phyloP scores from a whole-genome alignment of 1,140 invertebrate genomes.

The Pantala flavescens region DNA sequence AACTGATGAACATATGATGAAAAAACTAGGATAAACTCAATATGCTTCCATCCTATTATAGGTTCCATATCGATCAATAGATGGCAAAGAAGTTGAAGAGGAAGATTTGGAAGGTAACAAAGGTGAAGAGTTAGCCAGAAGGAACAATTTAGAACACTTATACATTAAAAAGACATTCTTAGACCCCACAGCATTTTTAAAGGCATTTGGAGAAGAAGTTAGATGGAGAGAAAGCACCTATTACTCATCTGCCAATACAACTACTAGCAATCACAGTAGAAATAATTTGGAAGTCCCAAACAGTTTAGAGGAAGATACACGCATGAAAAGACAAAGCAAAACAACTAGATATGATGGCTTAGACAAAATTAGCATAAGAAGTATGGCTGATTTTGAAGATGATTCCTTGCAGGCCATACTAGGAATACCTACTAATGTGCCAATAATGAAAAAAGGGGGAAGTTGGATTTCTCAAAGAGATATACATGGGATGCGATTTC shows the following conservation, averaged over 20 bases:
- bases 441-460: not conserved
- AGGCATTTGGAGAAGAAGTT: not conserved
- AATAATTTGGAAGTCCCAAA: not conserved
- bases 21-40: too few relatives aligned
- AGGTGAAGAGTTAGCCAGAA: constrained; percentile 20
- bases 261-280: not conserved
- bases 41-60: constrained; percentile 25
- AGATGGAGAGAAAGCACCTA: not conserved
- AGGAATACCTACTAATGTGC: not conserved
- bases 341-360: not conserved
- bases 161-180: constrained; percentile 29
- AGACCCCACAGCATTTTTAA: not conserved
- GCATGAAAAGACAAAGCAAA: not conserved
- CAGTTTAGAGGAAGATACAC: not conserved
- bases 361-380: not conserved
- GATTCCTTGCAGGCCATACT: not conserved
- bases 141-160: not conserved
- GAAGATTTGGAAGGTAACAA: constrained; percentile 28
- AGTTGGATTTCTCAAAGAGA: not conserved
- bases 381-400: not conserved
- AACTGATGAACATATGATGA: too few relatives aligned
- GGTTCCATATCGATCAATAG: constrained; percentile 27
- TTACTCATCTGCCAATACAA: not conserved
- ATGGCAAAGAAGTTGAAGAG: constrained; percentile 33
- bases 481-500: not conserved